Percentiles rank a stretch among this genome's conserved stretches.
Conservation (phyloP, 2,113 vertebrate genomes). For the Origma solitaria region DNA sequence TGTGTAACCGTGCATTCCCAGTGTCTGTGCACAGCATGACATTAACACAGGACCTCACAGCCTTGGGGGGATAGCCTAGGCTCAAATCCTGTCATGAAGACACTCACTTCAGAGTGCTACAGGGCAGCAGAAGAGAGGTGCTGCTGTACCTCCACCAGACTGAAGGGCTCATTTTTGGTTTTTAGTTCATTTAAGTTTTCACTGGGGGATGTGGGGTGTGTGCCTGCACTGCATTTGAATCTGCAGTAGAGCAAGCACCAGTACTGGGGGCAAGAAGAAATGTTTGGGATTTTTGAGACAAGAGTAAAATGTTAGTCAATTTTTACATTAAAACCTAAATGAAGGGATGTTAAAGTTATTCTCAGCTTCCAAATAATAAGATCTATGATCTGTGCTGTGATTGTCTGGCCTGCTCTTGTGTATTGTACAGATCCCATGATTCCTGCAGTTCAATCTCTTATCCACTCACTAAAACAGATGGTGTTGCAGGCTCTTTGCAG, state of each 20-base stretch:
- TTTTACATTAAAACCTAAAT: background rate
- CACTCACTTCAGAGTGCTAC: background rate
- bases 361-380: background rate
- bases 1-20: background rate
- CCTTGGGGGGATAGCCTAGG: background rate
- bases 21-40: accelerated
- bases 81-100: background rate
- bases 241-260: background rate
- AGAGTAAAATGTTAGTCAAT: background rate
- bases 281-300: background rate
- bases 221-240: background rate
- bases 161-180: background rate
- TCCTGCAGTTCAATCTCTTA: slow-evolving; percentile 25
- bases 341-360: slow-evolving; percentile 4
- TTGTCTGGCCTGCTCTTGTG: background rate
- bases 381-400: background rate
- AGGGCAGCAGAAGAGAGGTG: background rate
- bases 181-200: background rate
- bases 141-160: background rate
- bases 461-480: slow-evolving; percentile 27
- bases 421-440: background rate
- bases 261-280: background rate
- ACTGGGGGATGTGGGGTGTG: too few relatives aligned
- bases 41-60: background rate
- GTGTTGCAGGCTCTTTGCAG: slow-evolving; percentile 38